Evolutionary conservation across 2,113 vertebrate genomes (phyloP).

Genomic region (Amblyopsis rosae): DNA sequence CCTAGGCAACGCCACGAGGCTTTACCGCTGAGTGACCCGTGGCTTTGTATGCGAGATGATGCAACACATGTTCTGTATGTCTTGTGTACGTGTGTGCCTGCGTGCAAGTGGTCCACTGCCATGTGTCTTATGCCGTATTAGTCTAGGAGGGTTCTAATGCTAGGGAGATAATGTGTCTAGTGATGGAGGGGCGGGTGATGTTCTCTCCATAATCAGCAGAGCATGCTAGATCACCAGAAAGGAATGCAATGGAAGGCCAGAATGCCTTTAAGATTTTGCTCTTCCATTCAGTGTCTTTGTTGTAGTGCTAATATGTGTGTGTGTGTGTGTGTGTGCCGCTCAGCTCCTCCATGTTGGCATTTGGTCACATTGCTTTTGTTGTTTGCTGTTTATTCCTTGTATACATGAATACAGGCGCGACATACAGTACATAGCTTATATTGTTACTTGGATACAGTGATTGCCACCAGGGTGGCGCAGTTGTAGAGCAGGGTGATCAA

Average conservation of each 20-base stretch:
- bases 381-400: too few relatives aligned
- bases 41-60: slow-evolving; percentile 16
- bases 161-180: neutral
- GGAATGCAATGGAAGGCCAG: slow-evolving; percentile 38
- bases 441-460: too few relatives aligned
- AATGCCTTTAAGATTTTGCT: too few relatives aligned
- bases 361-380: too few relatives aligned
- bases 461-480: too few relatives aligned
- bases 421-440: too few relatives aligned
- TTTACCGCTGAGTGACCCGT: slow-evolving; percentile 53
- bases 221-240: slow-evolving; percentile 41
- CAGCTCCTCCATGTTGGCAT: too few relatives aligned
- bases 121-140: slow-evolving; percentile 43
- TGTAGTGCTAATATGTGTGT: neutral
- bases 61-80: slow-evolving; percentile 1
- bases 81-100: slow-evolving; percentile 10
- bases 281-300: too few relatives aligned
- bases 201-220: slow-evolving; percentile 58
- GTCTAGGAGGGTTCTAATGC: slow-evolving; percentile 44
- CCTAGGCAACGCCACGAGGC: slow-evolving; percentile 55
- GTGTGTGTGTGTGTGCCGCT: neutral
- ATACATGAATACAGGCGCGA: too few relatives aligned
- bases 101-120: slow-evolving; percentile 34
- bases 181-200: slow-evolving; percentile 18
- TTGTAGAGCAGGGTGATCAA: too few relatives aligned